Base-by-base conservation (phyloP, 1,140 invertebrate species). In the Drosophila bifasciata region DNA sequence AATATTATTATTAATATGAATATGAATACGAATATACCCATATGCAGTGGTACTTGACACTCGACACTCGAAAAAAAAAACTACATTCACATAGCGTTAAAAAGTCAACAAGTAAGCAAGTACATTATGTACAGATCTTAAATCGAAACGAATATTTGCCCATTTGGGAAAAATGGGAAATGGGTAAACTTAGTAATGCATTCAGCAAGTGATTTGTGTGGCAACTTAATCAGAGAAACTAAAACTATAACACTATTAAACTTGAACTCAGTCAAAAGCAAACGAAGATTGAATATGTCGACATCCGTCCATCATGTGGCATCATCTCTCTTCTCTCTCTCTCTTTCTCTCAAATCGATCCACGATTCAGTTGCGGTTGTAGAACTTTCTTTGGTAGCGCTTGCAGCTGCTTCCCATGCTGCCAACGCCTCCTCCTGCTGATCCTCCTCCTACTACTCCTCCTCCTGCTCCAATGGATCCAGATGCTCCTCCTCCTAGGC, bases 341-440 rank as follows among this genome's bases (percentile, higher is more conserved):
- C 44, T 46, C 17, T 32, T 21, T 40, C 39, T 25, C 51, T 17
- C 46, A 45, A 23, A 25, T 40, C 21, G 7, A 16, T 39, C 21
- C 45, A 57, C 17, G 55, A 23, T 17, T 28, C 52, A 90, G 71
- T 90, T 85, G 80, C 89, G 89, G 69, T 85, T 80, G 63, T 91
- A 91, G 61, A 91, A 91, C 81, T 91, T 91, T 85, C 90, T 89
- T 88, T 91, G 90, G 75, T 91, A 91, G 85, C 89, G 81, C 62
- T 80, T 90, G 70, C 89, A 90, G 76, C 80, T 79, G 76, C 73
- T 86, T 41, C 86, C 64, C 46, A 79, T 76, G 79, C 85, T 77
- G 71, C 84, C 84, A 52, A 69, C 84, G 52, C 84, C 79, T 55
- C 75, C 74, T 17, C 60, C 70, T 5, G n/a, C 59, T 19, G 45